A percentile compares a stretch with the other conserved stretches of the same genome.
These are phyloP conservation scores for Pocillopora damicornis DNA, from an alignment of 64 coral and sea anemone genomes.

Conservation along the genomic window DNA sequence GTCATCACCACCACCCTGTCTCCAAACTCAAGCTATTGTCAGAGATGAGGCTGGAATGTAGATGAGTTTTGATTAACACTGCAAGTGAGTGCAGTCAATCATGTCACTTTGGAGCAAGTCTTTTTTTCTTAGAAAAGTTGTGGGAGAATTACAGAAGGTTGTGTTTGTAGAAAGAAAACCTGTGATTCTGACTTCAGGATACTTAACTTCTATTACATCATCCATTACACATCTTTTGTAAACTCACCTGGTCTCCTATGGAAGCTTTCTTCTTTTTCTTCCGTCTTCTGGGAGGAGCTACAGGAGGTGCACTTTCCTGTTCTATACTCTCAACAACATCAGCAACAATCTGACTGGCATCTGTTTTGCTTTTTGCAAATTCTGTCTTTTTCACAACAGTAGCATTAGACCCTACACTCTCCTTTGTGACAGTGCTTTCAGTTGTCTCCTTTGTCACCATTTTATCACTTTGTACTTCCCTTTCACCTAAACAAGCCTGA, in stretches of 20 bases:
- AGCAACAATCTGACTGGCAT: slow-evolving; percentile 31
- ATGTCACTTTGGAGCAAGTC: too few relatives aligned
- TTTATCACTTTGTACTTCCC: neutral
- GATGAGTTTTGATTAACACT: too few relatives aligned
- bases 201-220: too few relatives aligned
- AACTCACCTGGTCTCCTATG: slow-evolving; percentile 29
- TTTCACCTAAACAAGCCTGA: neutral
- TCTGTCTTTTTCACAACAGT: neutral
- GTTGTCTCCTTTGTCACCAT: neutral
- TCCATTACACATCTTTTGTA: neutral
- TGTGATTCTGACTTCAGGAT: too few relatives aligned
- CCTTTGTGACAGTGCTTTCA: neutral
- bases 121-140: too few relatives aligned
- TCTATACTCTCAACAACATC: slow-evolving; percentile 34
- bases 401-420: neutral
- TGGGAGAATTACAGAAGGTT: too few relatives aligned
- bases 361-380: neutral
- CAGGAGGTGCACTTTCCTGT: slow-evolving; percentile 57
- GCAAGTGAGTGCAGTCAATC: too few relatives aligned
- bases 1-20: too few relatives aligned
- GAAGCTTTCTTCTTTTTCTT: slow-evolving; percentile 80
- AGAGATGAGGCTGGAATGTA: too few relatives aligned
- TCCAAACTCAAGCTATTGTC: too few relatives aligned
- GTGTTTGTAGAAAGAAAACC: too few relatives aligned
- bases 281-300: slow-evolving; percentile 83